A percentile compares a stretch with the other conserved stretches of the same genome.
Conservation (phyloP, 2,113 vertebrate genomes). For the Paradoxurus hermaphroditus region DNA sequence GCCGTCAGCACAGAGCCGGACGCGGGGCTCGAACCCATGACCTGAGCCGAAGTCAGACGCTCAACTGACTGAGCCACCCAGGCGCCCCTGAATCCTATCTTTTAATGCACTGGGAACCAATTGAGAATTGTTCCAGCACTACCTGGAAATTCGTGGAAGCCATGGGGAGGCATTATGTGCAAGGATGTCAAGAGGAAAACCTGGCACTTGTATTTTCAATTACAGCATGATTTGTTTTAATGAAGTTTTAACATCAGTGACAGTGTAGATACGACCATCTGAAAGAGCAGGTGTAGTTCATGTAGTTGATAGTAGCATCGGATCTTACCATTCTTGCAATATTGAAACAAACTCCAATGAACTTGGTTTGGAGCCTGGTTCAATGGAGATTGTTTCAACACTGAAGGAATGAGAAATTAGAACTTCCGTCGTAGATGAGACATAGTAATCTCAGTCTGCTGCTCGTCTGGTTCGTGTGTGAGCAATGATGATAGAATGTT, state of each 20-base stretch:
- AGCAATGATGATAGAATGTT: background rate
- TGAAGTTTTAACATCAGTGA: background rate
- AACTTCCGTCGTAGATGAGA: background rate
- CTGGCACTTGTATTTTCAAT: background rate
- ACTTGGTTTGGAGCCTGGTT: conserved; percentile 30
- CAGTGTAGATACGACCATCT: background rate
- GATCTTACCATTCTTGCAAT: conserved; percentile 55
- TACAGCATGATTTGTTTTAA: background rate
- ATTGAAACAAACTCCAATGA: conserved; percentile 73
- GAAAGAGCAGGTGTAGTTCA: background rate
- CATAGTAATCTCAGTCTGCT: background rate
- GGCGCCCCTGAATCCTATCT: conserved; percentile 31
- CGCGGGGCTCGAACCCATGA: too few relatives aligned
- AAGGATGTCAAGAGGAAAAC: background rate
- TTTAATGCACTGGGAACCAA: background rate
- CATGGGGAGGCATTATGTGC: background rate
- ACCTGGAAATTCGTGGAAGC: background rate
- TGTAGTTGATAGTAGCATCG: background rate
- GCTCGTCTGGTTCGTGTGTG: conserved; percentile 5
- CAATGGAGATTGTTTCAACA: conserved; percentile 66
- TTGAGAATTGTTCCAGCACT: background rate
- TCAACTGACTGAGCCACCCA: too few relatives aligned
- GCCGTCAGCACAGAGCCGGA: too few relatives aligned
- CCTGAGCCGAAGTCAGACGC: too few relatives aligned
- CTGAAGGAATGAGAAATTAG: conserved; percentile 61